These are phyloP conservation scores for Neuroterus valhalla DNA, from an alignment of 1,140 invertebrate genomes.

Conservation along the genomic window DNA sequence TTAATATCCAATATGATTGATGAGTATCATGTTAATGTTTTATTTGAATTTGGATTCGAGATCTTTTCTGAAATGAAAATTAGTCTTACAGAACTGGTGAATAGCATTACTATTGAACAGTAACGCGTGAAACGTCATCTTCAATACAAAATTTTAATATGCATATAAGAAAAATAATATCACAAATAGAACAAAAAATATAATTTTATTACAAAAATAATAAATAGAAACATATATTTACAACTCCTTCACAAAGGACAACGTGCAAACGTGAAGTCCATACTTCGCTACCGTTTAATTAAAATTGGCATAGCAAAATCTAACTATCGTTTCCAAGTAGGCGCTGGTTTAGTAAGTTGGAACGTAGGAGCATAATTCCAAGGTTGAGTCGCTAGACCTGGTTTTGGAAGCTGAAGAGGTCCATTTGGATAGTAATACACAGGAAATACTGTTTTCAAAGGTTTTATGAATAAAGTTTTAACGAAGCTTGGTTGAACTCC, in stretches of 20 bases:
- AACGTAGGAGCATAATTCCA: conserved; percentile 59
- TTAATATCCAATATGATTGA: too few relatives aligned
- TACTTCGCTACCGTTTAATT: neutral
- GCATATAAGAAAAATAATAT: neutral
- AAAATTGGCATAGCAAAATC: conserved; percentile 28
- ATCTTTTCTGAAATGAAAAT: too few relatives aligned
- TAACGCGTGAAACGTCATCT: too few relatives aligned
- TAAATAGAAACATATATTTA: conserved; percentile 64
- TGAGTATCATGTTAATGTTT: too few relatives aligned
- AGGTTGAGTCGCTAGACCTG: conserved; percentile 47
- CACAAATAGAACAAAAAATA: conserved; percentile 1
- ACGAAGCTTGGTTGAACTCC: conserved; percentile 55
- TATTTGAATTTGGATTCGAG: too few relatives aligned
- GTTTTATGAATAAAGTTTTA: conserved; percentile 65
- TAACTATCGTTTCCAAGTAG: conserved; percentile 54
- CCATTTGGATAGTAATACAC: conserved; percentile 65
- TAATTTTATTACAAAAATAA: conserved; percentile 47
- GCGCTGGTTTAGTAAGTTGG: conserved; percentile 44
- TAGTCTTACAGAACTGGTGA: too few relatives aligned
- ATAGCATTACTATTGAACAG: too few relatives aligned
- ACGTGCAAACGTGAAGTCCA: conserved; percentile 25
- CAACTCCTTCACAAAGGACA: conserved; percentile 40
- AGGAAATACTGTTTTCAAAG: conserved; percentile 63
- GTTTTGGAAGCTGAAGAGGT: conserved; percentile 58
- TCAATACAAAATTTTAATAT: neutral